phyloP scores from a whole-genome alignment of 2,113 vertebrate genomes.

The Cercopithecus mona region DNA sequence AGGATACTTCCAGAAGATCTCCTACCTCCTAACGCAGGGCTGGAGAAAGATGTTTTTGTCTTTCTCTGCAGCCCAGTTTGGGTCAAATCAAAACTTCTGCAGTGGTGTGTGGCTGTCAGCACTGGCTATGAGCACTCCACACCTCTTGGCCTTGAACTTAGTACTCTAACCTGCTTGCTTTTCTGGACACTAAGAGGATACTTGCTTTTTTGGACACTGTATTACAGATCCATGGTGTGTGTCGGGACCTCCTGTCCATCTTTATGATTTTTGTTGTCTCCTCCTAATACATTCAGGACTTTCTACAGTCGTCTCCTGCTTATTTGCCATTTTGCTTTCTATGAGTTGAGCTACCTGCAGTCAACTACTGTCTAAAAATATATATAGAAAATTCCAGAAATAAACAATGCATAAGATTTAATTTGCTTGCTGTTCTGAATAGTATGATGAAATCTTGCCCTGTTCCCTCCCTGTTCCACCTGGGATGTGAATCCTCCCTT shows the following conservation, averaged over 20 bases:
- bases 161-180: background rate
- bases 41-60: background rate
- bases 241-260: background rate
- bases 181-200: background rate
- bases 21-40: background rate
- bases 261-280: background rate
- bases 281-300: background rate
- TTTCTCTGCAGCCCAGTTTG: background rate
- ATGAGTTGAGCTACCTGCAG: background rate
- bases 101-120: too few relatives aligned
- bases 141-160: background rate
- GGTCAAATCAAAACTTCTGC: background rate
- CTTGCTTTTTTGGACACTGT: too few relatives aligned
- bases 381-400: background rate
- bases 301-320: background rate
- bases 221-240: background rate
- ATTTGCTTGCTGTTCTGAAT: background rate
- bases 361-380: background rate
- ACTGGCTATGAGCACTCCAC: accelerated
- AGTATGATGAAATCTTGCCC: background rate
- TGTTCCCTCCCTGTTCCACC: background rate
- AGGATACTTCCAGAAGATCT: background rate
- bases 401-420: background rate
- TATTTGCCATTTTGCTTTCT: background rate
- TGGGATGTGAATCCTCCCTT: background rate